phyloP scores from a whole-genome alignment of 2,888 invertebrate genomes.

The Megalurothrips usitatus region DNA sequence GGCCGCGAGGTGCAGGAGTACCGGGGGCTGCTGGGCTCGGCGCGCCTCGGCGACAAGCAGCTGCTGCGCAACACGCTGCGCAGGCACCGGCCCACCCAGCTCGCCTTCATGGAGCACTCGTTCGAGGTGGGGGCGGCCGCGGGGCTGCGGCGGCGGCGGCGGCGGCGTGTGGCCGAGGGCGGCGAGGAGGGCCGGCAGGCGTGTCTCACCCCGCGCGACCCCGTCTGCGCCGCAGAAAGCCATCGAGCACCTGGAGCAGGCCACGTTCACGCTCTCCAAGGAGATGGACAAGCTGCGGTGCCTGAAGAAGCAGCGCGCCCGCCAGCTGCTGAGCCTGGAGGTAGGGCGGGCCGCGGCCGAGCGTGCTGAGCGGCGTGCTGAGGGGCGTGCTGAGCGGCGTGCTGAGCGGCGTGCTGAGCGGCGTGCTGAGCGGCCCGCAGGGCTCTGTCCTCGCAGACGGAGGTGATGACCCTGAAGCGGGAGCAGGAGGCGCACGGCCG shows the following conservation, averaged over 20 bases:
- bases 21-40: not conserved
- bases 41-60: not conserved
- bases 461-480: not conserved
- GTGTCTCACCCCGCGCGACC: not conserved
- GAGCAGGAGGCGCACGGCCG: not conserved
- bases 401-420: not conserved
- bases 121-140: not conserved
- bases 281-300: conserved; percentile 13
- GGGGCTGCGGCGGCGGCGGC: not conserved
- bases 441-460: not conserved
- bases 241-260: conserved; percentile 9
- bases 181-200: not conserved
- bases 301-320: conserved; percentile 7
- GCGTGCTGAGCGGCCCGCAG: not conserved
- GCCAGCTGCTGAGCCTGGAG: not conserved
- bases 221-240: not conserved
- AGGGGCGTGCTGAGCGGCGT: not conserved
- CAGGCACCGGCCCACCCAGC: conserved; percentile 5
- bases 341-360: not conserved
- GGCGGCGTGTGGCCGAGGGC: not conserved
- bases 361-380: not conserved
- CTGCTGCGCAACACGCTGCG: not conserved
- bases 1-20: not conserved
- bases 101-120: conserved; percentile 2
- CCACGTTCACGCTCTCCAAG: not conserved